Evolutionary conservation across 2,113 vertebrate species (phyloP).

Genomic region (Echinops telfairi): DNA sequence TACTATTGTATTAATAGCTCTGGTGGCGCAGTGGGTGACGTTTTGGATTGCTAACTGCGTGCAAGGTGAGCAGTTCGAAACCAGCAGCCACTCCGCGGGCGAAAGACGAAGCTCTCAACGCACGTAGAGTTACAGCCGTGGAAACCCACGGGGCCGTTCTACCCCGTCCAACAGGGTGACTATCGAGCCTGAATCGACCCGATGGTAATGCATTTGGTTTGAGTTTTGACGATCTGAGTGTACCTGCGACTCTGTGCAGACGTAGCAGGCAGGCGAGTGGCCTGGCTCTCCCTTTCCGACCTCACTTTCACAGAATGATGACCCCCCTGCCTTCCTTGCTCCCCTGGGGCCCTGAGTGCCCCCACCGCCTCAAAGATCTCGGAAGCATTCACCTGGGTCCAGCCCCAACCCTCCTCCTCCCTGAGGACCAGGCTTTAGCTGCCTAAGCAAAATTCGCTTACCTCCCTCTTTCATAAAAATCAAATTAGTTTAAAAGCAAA

Average conservation of each 20-base stretch:
- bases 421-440: neutral
- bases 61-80: too few relatives aligned
- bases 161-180: too few relatives aligned
- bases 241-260: neutral
- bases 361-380: neutral
- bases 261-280: neutral
- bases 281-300: neutral
- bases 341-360: too few relatives aligned
- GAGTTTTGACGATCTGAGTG: neutral
- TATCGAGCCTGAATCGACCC: too few relatives aligned
- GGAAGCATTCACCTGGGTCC: rapidly evolving
- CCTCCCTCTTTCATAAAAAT: neutral
- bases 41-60: too few relatives aligned
- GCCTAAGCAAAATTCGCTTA: neutral
- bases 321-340: neutral
- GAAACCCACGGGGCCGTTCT: too few relatives aligned
- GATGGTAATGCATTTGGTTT: neutral
- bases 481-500: neutral
- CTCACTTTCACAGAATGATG: neutral
- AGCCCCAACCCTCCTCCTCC: neutral
- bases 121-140: too few relatives aligned
- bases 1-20: neutral
- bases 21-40: too few relatives aligned
- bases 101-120: too few relatives aligned
- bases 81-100: too few relatives aligned